Base-by-base conservation (phyloP, 2,888 invertebrate species). In the Fissipunctia ypsillon region DNA sequence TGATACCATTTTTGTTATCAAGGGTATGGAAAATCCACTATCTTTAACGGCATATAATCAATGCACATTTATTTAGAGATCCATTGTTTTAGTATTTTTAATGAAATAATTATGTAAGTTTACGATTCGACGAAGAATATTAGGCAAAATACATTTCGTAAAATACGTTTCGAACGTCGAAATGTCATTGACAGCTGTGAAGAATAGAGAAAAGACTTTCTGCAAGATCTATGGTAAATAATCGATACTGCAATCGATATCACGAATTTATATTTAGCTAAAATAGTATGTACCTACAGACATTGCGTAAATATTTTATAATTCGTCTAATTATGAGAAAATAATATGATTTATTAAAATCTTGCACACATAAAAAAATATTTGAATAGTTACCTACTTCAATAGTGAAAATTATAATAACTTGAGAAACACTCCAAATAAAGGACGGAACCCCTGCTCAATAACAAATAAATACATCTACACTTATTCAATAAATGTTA, bases 101-200 rank as follows among this genome's bases (percentile, higher is more conserved):
- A 70, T 74, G 48, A 78, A 84, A 73, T 80, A 82, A 89, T 91
- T 91, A 91, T 89, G 88, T 92, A 93, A 92, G 90, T 87, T 88
- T 90, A 89, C 76, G 87, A 89, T 87, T 84, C 84, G 85, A 87
- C 74, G 66, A 84, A 76, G 87, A 88, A 89, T 88, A 85, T 84
- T 73, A 85, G 83, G 88, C 90, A 92, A 91, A 91, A 90, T 91
- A 86, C 91, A 93, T 91, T 91, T 93, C 82, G 88, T 90, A 89
- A 91, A 91, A 92, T 93, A 91, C 90, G 91, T 91, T 93, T 92
- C 90, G 89, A 91, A 92, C 87, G 89, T 93, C 90, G 90, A 93
- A 92, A 94, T 94, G 95, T 95, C 95, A 95, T 90, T 94, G 95
- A 95, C 95, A 95, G 95, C 94, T 95, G 95, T 91, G 92, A 87